Evolutionary conservation across 2,888 invertebrate species (phyloP).

Genomic region (Drosophila lutescens): DNA sequence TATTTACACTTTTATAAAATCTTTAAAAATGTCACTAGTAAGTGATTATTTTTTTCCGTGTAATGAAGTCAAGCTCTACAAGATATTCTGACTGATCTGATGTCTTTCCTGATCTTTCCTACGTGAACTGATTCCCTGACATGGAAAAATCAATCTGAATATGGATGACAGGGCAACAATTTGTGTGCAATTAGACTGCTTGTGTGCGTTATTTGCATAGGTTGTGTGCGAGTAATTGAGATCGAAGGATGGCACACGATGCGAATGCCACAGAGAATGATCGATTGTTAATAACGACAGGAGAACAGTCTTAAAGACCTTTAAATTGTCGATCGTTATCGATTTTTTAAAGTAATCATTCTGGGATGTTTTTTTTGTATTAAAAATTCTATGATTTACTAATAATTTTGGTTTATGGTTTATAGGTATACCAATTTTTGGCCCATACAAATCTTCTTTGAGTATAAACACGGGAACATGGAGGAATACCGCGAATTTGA

Average conservation of each 20-base stretch:
- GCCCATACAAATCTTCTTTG: too few species aligned
- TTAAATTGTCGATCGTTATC: background rate
- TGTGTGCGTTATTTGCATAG: slow-evolving; percentile 12
- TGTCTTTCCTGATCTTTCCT: background rate
- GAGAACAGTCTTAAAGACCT: background rate
- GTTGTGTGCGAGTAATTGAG: slow-evolving; percentile 23
- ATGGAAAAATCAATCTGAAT: slow-evolving; percentile 12
- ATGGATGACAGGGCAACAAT: slow-evolving; percentile 6
- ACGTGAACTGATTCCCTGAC: slow-evolving; percentile 14
- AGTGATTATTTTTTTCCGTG: background rate
- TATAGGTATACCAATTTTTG: too few species aligned
- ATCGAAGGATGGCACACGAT: slow-evolving; percentile 3
- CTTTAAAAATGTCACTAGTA: too few species aligned
- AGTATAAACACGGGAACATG: background rate
- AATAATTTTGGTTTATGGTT: too few species aligned
- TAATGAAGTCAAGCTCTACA: background rate
- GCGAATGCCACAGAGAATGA: background rate
- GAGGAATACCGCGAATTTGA: slow-evolving; percentile 12
- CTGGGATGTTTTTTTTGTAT: too few species aligned
- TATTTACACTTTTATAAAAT: too few species aligned
- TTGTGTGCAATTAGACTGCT: slow-evolving; percentile 3
- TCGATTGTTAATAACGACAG: slow-evolving; percentile 2
- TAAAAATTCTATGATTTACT: too few species aligned
- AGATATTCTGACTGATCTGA: background rate
- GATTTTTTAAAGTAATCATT: too few species aligned